phyloP scores from a whole-genome alignment of 2,113 vertebrate genomes.

The Lota lota region DNA sequence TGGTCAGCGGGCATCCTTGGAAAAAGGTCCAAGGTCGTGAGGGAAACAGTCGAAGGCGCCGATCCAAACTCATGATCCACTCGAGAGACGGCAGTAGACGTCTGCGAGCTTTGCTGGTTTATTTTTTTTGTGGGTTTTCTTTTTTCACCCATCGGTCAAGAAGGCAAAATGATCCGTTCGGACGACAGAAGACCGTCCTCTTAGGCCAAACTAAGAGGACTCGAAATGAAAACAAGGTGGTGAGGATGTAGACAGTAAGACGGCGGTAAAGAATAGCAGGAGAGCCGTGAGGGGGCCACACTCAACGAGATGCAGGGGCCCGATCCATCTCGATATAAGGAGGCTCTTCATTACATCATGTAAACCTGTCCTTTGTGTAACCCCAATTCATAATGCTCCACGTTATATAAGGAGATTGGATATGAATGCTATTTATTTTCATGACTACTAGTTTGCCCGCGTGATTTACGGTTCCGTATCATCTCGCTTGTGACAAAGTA shows the following conservation, averaged over 20 bases:
- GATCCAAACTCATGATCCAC: constrained; percentile 29
- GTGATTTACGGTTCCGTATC: neutral
- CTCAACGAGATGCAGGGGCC: too few species aligned
- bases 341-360: neutral
- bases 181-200: too few species aligned
- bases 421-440: neutral
- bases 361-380: neutral
- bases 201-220: too few species aligned
- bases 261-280: too few species aligned
- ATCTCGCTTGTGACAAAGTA: neutral
- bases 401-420: neutral
- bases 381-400: neutral
- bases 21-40: constrained; percentile 11
- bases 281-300: too few species aligned
- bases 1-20: constrained; percentile 27
- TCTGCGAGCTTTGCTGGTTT: neutral
- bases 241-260: too few species aligned
- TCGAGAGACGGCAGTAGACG: neutral
- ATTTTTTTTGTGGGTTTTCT: neutral
- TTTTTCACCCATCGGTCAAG: neutral
- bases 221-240: too few species aligned
- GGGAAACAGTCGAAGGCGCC: constrained; percentile 27
- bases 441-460: neutral
- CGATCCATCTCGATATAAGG: too few species aligned
- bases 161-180: too few species aligned